phyloP scores from a whole-genome alignment of 2,888 invertebrate genomes.

The Drosophila lutescens region DNA sequence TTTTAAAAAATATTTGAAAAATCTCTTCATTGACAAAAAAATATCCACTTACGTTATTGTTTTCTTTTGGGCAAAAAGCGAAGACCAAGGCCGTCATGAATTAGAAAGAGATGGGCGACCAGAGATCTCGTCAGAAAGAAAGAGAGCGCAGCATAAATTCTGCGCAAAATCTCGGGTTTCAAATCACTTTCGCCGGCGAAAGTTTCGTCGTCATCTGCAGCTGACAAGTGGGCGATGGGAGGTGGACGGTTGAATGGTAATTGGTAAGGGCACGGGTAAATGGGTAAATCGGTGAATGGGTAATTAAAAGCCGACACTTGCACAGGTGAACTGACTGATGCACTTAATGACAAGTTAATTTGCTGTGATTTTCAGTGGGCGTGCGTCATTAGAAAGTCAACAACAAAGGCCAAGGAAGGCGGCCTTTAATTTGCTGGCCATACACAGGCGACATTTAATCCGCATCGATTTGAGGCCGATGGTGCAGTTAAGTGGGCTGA shows the following conservation, averaged over 20 bases:
- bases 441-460: constrained; percentile 8
- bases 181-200: not conserved
- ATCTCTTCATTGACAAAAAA: not conserved
- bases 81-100: not conserved
- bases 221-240: constrained; percentile 39
- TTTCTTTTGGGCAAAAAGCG: not conserved
- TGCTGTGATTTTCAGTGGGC: constrained; percentile 26
- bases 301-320: constrained; percentile 71
- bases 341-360: constrained; percentile 75
- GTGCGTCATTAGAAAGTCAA: constrained; percentile 16
- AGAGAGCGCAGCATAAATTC: constrained; percentile 3
- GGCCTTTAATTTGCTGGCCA: constrained; percentile 8
- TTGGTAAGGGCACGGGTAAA: not conserved
- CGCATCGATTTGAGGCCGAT: constrained; percentile 2
- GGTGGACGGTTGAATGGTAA: not conserved
- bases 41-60: not conserved
- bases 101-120: constrained; percentile 5
- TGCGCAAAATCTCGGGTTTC: constrained; percentile 28
- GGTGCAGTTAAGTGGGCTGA: not conserved
- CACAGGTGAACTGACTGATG: constrained; percentile 55
- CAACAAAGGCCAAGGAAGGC: constrained; percentile 36
- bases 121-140: constrained; percentile 18
- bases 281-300: constrained; percentile 4
- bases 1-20: not conserved
- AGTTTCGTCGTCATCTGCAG: not conserved